Evolutionary conservation across 2,888 invertebrate genomes (phyloP), one percentile per base, ranked within the genome.

Genomic region (Metopia argyrocephala): DNA sequence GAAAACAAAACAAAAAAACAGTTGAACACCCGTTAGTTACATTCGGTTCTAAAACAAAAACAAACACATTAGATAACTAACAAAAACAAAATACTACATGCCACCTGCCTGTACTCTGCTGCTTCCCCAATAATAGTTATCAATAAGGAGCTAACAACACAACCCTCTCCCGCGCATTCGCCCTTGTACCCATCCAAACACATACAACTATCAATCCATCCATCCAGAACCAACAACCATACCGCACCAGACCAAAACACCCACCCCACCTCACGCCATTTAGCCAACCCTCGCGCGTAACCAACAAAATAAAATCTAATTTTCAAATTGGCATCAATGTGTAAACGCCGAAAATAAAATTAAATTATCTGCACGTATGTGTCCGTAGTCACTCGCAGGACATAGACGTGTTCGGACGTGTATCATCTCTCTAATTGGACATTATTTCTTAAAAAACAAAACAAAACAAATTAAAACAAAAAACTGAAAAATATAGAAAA

Each of bases 251-350:
- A 57, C 75, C 66, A 80, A 73, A 70, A 79, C 82, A 82, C 68
- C 64, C 84, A 76, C 62, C 83, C 78, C 66, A 69, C 74, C 76
- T 78, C 15, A 38, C 38, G 38, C 74, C 82, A 80, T 76, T 74
- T 73, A 56, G 78, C 57, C 79, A 80, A 80, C 84, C 84, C 83
- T 64, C 76, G 74, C 80, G 69, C 81, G 71, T 78, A 85, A 81
- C 84, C 85, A 87, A 84, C 87, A 86, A 85, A 86, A 86, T 86
- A 85, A 87, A 87, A 87, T 89, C 88, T 87, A 87, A 88, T 89
- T 86, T 87, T 85, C 82, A 87, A 89, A 86, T 88, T 88, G 88
- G 88, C 88, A 89, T 88, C 87, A 87, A 89, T 87, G 88, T 87
- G 87, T 86, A 88, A 88, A 88, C 78, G 86, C 85, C 86, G 86